A percentile compares a stretch with the other conserved stretches of the same genome.
Evolutionary conservation across 2,797 vertebrate genomes (phyloP).

Genomic region (Alca torda): DNA sequence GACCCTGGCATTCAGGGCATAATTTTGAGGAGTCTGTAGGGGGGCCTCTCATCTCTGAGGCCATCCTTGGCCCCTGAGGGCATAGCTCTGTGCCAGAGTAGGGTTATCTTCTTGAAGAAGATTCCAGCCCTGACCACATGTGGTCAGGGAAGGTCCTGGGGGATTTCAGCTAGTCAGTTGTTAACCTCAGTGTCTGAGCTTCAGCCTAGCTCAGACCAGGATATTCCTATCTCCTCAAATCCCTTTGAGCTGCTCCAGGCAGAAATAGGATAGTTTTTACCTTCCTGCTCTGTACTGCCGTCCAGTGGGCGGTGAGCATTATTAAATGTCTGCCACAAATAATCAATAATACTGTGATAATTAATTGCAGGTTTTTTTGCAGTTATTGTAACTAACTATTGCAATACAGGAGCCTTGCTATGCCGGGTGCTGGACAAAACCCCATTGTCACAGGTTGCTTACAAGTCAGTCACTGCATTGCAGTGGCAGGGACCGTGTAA

Average conservation of each 20-base stretch:
- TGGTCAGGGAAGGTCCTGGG: not conserved
- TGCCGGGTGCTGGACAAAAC: not conserved
- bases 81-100: not conserved
- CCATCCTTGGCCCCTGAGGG: not conserved
- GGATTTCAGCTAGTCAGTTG: not conserved
- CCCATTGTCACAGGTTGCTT: not conserved
- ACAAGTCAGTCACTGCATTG: not conserved
- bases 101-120: constrained; percentile 1
- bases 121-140: not conserved
- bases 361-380: not conserved
- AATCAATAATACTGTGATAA: not conserved
- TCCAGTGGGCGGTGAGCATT: not conserved
- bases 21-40: not conserved
- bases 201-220: not conserved
- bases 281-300: not conserved
- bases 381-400: not conserved
- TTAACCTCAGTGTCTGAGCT: not conserved
- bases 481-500: constrained; percentile 10
- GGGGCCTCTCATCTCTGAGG: not conserved
- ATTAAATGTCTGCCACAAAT: not conserved
- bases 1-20: not conserved
- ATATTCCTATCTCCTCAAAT: not conserved
- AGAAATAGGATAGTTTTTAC: not conserved
- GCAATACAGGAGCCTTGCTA: not conserved
- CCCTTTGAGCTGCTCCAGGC: not conserved